A percentile compares a stretch with the other conserved stretches of the same genome.
These are phyloP conservation scores for Tadarida brasiliensis DNA, from an alignment of 2,797 vertebrate genomes.

Conservation along the genomic window DNA sequence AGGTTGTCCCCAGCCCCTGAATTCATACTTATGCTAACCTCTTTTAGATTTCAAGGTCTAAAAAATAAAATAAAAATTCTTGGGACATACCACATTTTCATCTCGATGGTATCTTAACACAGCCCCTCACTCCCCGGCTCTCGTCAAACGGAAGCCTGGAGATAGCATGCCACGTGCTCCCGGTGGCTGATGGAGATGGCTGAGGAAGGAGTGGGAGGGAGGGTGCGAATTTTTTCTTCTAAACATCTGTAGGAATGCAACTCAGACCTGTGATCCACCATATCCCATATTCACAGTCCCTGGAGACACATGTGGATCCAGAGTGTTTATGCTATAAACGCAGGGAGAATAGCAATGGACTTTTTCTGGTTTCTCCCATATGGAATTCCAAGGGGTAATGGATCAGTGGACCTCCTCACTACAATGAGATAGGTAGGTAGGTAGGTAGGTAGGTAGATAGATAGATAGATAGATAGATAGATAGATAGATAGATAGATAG, in stretches of 20 bases:
- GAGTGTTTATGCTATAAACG: background rate
- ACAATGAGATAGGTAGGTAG: background rate
- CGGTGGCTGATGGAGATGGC: background rate
- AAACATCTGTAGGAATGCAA: conserved; percentile 28
- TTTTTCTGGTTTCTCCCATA: conserved; percentile 36
- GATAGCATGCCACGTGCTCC: background rate
- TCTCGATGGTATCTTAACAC: background rate
- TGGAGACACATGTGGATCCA: background rate
- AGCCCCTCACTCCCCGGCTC: background rate
- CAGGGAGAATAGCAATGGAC: background rate
- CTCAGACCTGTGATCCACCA: background rate
- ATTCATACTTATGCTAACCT: conserved; percentile 27
- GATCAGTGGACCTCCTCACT: background rate
- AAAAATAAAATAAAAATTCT: background rate
- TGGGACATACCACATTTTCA: background rate
- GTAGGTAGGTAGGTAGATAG: background rate
- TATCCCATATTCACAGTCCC: background rate
- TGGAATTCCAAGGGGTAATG: conserved; percentile 10
- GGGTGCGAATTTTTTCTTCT: background rate
- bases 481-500: background rate
- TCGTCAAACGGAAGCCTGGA: background rate
- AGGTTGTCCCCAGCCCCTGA: background rate
- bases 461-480: background rate
- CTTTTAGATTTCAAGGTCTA: background rate
- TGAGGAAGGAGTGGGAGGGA: background rate